Conservation (phyloP, 2,797 vertebrate genomes). For the Margarornis squamiger region DNA sequence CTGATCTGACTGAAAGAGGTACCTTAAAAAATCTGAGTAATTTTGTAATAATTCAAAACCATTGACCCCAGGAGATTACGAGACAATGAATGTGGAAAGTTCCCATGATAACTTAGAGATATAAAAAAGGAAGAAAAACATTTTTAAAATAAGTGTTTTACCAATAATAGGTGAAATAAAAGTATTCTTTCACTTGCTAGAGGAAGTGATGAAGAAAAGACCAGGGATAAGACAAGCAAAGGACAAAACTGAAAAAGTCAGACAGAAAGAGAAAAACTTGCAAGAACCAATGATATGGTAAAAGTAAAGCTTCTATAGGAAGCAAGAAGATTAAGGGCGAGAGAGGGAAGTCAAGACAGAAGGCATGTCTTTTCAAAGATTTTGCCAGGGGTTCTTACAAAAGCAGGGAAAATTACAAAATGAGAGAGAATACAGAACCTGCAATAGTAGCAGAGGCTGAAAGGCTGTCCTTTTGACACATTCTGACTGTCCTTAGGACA, state of each 20-base stretch:
- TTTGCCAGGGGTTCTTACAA: neutral
- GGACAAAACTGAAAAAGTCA: neutral
- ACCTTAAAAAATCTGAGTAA: neutral
- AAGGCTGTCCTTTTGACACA: neutral
- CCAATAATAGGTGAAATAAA: neutral
- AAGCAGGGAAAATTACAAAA: neutral
- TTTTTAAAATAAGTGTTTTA: neutral
- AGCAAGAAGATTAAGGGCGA: neutral
- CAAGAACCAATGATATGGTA: neutral
- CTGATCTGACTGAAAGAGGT: neutral
- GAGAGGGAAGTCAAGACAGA: neutral
- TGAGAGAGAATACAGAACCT: neutral
- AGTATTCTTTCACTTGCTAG: neutral
- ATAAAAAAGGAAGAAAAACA: neutral
- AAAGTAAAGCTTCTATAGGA: neutral
- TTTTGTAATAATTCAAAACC: neutral
- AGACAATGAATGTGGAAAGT: neutral
- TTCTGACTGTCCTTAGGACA: neutral
- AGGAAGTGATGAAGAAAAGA: neutral
- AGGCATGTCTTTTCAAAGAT: neutral
- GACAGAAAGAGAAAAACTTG: neutral
- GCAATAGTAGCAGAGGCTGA: neutral
- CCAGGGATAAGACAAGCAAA: neutral
- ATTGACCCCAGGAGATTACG: neutral
- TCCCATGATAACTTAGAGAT: neutral